phyloP scores from a whole-genome alignment of 2,888 invertebrate genomes.

The Drosophila acutilabella region DNA sequence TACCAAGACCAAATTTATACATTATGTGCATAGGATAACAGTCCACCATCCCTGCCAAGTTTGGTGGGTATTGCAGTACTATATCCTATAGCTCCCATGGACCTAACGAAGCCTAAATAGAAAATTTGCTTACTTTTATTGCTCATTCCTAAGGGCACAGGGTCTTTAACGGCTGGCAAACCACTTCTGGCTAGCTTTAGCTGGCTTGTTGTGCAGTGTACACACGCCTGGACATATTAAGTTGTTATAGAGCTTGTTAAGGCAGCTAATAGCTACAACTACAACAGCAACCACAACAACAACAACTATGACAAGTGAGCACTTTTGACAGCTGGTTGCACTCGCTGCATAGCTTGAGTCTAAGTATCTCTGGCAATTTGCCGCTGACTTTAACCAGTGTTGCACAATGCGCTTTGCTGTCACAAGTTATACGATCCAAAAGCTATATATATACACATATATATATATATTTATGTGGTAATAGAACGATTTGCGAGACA shows the following conservation, averaged over 20 bases:
- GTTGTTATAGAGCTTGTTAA: constrained; percentile 64
- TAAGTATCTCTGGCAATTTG: constrained; percentile 14
- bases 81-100: too few species aligned
- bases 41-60: too few species aligned
- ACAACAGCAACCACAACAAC: constrained; percentile 19
- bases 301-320: constrained; percentile 61
- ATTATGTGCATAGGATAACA: too few species aligned
- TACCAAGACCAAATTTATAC: too few species aligned
- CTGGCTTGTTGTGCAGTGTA: constrained; percentile 47
- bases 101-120: too few species aligned
- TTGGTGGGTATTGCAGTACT: too few species aligned
- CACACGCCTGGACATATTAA: constrained; percentile 36
- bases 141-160: too few species aligned
- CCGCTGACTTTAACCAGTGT: constrained; percentile 28
- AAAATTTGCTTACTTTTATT: too few species aligned
- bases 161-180: too few species aligned
- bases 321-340: constrained; percentile 75
- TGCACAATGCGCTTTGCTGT: constrained; percentile 48
- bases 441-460: background rate
- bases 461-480: constrained; percentile 1
- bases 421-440: constrained; percentile 13
- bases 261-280: constrained; percentile 64
- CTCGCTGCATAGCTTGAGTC: constrained; percentile 28
- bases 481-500: constrained; percentile 15
- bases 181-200: too few species aligned